phyloP scores from a whole-genome alignment of 2,888 invertebrate genomes.

The Pristionchus mayeri region DNA sequence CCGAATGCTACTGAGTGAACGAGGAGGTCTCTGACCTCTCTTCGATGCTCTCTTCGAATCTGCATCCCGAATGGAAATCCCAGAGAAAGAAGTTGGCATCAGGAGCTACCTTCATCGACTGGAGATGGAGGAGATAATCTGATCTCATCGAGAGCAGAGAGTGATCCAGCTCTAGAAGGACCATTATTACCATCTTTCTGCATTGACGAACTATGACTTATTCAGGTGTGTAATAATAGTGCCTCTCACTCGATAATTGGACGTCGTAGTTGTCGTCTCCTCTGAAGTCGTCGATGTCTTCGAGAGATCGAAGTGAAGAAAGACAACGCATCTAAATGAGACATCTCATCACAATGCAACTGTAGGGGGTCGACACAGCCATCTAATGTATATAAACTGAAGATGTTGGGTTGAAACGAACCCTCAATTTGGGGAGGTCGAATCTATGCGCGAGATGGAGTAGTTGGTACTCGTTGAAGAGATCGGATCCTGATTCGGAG shows the following conservation, averaged over 20 bases:
- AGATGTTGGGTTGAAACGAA: not conserved
- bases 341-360: not conserved
- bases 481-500: not conserved
- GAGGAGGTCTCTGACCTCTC: too few relatives aligned
- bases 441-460: constrained; percentile 33
- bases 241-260: not conserved
- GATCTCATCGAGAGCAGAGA: not conserved
- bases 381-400: not conserved
- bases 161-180: constrained; percentile 8
- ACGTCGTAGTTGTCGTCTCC: not conserved
- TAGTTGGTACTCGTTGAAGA: constrained; percentile 23
- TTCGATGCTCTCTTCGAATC: constrained; percentile 4
- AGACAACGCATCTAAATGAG: constrained; percentile 26
- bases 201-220: not conserved
- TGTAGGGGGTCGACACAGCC: not conserved
- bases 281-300: constrained; percentile 20
- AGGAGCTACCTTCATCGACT: not conserved
- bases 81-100: not conserved
- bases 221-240: too few relatives aligned
- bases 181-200: not conserved
- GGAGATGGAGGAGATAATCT: constrained; percentile 10
- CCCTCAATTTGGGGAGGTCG: constrained; percentile 19
- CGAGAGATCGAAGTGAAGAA: not conserved
- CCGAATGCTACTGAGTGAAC: too few relatives aligned
- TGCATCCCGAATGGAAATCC: constrained; percentile 26